These are phyloP conservation scores for Pogonomyrmex barbatus DNA, from an alignment of 1,140 invertebrate genomes.

Conservation along the genomic window DNA sequence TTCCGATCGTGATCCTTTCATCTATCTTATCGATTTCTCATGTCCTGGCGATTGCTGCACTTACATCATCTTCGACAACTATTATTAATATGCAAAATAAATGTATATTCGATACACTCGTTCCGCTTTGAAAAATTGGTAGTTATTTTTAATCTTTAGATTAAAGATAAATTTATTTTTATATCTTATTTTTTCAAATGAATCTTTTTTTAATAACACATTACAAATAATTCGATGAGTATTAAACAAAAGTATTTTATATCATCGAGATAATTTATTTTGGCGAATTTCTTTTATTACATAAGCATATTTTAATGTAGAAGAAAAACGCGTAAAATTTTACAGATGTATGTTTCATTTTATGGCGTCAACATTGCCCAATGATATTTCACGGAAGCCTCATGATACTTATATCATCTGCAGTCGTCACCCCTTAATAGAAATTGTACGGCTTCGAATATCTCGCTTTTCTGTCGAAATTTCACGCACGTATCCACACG, in stretches of 20 bases:
- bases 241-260: background rate
- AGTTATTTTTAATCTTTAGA: constrained; percentile 3
- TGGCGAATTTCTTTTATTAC: background rate
- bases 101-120: background rate
- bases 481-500: constrained; percentile 79
- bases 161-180: background rate
- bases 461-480: constrained; percentile 67
- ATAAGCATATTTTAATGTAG: background rate
- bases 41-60: constrained; percentile 12
- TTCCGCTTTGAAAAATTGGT: constrained; percentile 18
- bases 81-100: constrained; percentile 21
- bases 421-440: constrained; percentile 68
- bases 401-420: constrained; percentile 40
- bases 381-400: constrained; percentile 19
- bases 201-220: background rate
- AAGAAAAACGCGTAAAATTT: background rate
- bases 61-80: constrained; percentile 24
- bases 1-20: constrained; percentile 20
- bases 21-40: constrained; percentile 49
- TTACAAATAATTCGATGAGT: background rate
- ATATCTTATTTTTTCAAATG: background rate
- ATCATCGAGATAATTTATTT: background rate
- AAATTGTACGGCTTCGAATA: constrained; percentile 62
- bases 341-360: background rate
- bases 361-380: background rate